Evolutionary conservation across 1,140 invertebrate species (phyloP), one percentile per base, ranked within the genome.

Genomic region (Ceratina calcarata): DNA sequence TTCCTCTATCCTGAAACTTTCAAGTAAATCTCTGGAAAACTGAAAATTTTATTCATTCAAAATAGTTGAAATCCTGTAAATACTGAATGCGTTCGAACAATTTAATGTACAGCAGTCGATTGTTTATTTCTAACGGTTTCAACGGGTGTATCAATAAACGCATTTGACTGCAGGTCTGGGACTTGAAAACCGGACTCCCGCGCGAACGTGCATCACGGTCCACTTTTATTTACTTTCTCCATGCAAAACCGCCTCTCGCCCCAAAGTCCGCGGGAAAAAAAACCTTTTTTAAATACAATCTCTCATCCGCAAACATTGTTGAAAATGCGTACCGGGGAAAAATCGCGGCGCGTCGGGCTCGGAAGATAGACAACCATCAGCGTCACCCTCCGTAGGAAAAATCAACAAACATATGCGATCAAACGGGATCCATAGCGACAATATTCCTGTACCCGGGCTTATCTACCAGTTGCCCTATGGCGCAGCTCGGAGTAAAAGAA

Each of bases 401-500:
- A 32, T 22, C 18, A 75, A n/a, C 16, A 8, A 51, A 67, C 32
- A 18, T 18, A 53, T 4, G 8, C 45, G 4, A 75, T 74, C 32
- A 58, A 55, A 67, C 16, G 15, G 20, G 8, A 45, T 13, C 22
- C 32, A 2, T 32, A n/a, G 24, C 53, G 60, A 76, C 55, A 37
- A 77, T 68, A 27, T 65, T 22, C 49, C 49, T 18, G 32, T 24
- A 16, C 24, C 12, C 22, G 10, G 2, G 16, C 74, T 76, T 61
- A 69, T 77, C 74, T 53, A 20, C 1, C 24, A 18, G 37, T 45
- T 66, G n/a, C 37, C 20, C 37, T 18, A 49, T 12, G 37, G 20
- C 4, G 37, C 22, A 22, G 12, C 15, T 24, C 53, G 55, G 58
- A 79, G 81, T 78, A 78, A 57, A 68, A 84, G n/a, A 74, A 83